Evolutionary conservation across 64 coral and sea anemone genomes (phyloP).

Genomic region (Anthopleura sola): DNA sequence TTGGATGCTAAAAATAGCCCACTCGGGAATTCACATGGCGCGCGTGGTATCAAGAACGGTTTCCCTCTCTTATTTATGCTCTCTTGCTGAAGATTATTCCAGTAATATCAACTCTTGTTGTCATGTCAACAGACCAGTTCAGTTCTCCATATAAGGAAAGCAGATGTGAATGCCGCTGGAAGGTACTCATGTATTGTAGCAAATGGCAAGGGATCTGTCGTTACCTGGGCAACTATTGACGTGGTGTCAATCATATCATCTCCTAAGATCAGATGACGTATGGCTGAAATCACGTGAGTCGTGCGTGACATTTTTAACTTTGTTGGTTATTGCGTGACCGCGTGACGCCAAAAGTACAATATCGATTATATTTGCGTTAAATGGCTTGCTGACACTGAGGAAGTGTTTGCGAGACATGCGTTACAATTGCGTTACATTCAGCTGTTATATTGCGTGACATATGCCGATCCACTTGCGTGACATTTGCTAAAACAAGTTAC

Average conservation of each 20-base stretch:
- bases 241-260: constrained; percentile 82
- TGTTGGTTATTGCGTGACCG: background rate
- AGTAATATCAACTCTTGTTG: background rate
- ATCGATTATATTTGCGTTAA: background rate
- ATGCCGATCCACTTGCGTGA: background rate
- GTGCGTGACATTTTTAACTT: background rate
- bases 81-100: no score
- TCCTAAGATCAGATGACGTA: constrained; percentile 74
- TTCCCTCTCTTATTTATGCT: background rate
- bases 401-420: background rate
- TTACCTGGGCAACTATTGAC: constrained; percentile 90
- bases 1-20: no score
- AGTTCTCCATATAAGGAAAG: constrained; percentile 80
- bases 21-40: no score
- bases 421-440: background rate
- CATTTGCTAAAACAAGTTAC: background rate
- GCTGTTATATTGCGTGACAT: background rate
- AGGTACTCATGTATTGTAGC: constrained; percentile 81
- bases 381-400: background rate
- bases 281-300: background rate
- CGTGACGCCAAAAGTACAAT: background rate
- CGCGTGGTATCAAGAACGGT: no score
- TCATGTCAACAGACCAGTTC: constrained; percentile 44
- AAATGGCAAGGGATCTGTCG: constrained; percentile 81
- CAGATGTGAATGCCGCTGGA: constrained; percentile 73